Base-by-base conservation (phyloP, 1,140 invertebrate species). In the Radopholus similis region DNA sequence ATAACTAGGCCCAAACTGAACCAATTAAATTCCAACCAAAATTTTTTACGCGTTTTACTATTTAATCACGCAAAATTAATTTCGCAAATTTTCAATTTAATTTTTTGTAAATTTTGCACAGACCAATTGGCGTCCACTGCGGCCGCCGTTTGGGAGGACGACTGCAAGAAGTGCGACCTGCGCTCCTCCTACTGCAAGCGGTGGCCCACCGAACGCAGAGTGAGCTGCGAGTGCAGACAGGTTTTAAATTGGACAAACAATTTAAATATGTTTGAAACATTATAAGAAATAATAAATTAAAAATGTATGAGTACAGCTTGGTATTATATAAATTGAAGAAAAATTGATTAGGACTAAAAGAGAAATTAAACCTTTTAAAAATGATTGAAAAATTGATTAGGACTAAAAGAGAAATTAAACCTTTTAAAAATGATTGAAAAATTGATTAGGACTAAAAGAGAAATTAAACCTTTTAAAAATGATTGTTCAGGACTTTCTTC, bases 171-270 rank as follows among this genome's bases (percentile, higher is more conserved):
- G 65, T 82, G 80, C 58, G 80, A 81, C 55, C 60, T 81, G 15
- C 75, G 80, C 4, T 82, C 77, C 23, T 81, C 77, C 6, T 81
- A 82, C 56, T 82, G 80, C 44, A 82, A 82, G 49, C 64, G 64
- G 30, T 82, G 77, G 77, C 65, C 58, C 4, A 67, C 63, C n/a
- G 64, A 77, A 34, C 57, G 58, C 1, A 65, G 47, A 9, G 42
- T 65, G 51, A 73, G 59, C 51, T 81, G 78, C 53, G 80, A 81
- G 42, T 81, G 78, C 49, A 64, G 78, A 26, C 66, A 9, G 78
- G 78, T 26, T 81, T 77, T 53, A 47, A 55, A 40, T 13, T 1
- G n/a, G 18, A 42, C n/a, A n/a, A n/a, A n/a, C n/a, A n/a, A n/a
- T n/a, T n/a, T n/a, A n/a, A n/a, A n/a, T n/a, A n/a, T n/a, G n/a